These are phyloP conservation scores for Malurus splendens DNA, from an alignment of 2,797 vertebrate genomes.

Conservation along the genomic window DNA sequence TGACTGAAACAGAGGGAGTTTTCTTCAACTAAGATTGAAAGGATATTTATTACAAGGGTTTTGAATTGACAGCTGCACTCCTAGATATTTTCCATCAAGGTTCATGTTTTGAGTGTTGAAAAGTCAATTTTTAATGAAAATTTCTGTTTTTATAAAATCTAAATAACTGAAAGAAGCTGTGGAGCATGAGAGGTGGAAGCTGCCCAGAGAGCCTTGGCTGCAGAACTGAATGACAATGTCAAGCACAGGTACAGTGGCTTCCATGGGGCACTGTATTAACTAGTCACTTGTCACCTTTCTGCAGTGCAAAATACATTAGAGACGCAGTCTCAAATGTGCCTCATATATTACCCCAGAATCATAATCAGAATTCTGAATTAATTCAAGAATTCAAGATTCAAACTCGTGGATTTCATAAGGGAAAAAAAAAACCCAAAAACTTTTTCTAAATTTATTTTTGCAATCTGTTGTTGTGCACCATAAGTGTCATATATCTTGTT, in stretches of 20 bases:
- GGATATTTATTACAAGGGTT: background rate
- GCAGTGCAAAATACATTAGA: background rate
- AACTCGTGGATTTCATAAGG: background rate
- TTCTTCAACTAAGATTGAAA: background rate
- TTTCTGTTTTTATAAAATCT: background rate
- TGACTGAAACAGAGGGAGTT: background rate
- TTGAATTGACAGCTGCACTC: background rate
- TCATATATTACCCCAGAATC: background rate
- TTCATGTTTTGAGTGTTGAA: background rate
- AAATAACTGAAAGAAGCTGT: background rate
- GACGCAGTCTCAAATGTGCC: background rate
- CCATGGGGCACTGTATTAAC: background rate
- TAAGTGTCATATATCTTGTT: background rate
- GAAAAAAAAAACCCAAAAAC: background rate
- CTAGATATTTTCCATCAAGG: background rate
- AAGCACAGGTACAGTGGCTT: background rate
- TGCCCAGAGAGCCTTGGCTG: background rate
- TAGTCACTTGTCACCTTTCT: background rate
- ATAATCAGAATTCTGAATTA: background rate
- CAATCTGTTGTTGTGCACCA: background rate
- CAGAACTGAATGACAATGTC: background rate
- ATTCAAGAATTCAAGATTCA: background rate
- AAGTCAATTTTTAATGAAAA: background rate
- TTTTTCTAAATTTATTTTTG: accelerated
- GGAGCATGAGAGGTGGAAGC: background rate